These are phyloP conservation scores for Rhombomys opimus DNA, from an alignment of 2,113 vertebrate genomes.

Conservation along the genomic window DNA sequence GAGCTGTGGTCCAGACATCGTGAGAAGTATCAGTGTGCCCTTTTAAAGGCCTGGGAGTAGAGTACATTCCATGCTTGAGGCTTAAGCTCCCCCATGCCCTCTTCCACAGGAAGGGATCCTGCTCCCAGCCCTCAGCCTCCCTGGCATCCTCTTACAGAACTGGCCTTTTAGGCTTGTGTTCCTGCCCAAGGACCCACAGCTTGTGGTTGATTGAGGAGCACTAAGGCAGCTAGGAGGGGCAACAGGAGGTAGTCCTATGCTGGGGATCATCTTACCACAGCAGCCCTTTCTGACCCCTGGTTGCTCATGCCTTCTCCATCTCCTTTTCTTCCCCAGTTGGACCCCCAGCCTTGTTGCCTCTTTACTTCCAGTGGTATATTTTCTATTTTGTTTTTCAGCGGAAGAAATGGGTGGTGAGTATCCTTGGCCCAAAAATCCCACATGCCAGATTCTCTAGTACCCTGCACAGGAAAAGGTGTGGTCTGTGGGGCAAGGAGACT, in stretches of 20 bases:
- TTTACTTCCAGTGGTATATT: conserved; percentile 92
- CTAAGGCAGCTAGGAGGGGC: neutral
- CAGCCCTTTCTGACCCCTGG: neutral
- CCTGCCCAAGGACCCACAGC: neutral
- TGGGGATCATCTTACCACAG: neutral
- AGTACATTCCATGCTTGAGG: neutral
- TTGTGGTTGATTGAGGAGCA: fast-evolving
- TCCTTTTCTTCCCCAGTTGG: conserved; percentile 83
- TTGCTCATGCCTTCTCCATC: neutral
- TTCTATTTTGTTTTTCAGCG: conserved; percentile 89
- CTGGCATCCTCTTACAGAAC: neutral
- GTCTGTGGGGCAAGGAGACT: neutral
- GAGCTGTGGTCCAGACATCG: neutral
- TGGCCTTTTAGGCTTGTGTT: no score
- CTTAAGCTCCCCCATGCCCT: neutral
- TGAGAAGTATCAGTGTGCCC: neutral
- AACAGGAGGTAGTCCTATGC: neutral
- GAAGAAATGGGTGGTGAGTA: conserved; percentile 90
- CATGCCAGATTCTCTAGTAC: neutral
- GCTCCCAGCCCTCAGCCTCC: neutral
- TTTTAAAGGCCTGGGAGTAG: neutral
- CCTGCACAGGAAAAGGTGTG: neutral
- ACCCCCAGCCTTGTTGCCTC: conserved; percentile 90
- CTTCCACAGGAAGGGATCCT: neutral
- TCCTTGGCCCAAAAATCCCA: neutral